Percentiles rank a stretch among this genome's conserved stretches.
phyloP scores from a whole-genome alignment of 2,113 vertebrate species.

The Anarrhichthys ocellatus region DNA sequence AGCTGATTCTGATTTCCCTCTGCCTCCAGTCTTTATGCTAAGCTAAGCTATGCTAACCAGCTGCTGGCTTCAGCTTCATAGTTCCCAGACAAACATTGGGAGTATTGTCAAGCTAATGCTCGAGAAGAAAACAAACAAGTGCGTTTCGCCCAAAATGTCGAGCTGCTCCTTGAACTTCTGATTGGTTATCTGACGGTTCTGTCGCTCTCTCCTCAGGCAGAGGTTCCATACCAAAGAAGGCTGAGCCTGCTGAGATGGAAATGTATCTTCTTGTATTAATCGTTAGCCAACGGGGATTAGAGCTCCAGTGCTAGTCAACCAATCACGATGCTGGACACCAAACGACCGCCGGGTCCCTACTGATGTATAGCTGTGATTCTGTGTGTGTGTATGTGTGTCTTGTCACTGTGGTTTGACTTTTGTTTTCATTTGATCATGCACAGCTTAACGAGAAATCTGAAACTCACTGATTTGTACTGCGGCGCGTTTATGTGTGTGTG shows the following conservation, averaged over 20 bases:
- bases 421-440: slow-evolving; percentile 55
- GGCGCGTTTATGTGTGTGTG: slow-evolving; percentile 39
- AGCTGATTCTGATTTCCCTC: neutral
- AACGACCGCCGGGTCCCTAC: slow-evolving; percentile 63
- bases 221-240: slow-evolving; percentile 65
- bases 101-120: neutral
- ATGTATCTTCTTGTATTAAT: slow-evolving; percentile 12
- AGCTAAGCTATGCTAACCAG: neutral
- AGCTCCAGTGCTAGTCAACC: slow-evolving; percentile 64
- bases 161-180: neutral
- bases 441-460: slow-evolving; percentile 55
- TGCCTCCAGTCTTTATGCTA: neutral
- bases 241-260: slow-evolving; percentile 26
- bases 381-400: slow-evolving; percentile 70
- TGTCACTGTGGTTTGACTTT: slow-evolving; percentile 72
- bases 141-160: neutral
- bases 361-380: slow-evolving; percentile 76
- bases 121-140: neutral
- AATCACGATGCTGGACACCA: slow-evolving; percentile 80
- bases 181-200: neutral
- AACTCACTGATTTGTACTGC: slow-evolving; percentile 75
- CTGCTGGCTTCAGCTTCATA: neutral
- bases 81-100: neutral
- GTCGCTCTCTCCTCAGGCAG: slow-evolving; percentile 42
- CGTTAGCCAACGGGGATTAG: slow-evolving; percentile 34